Evolutionary conservation across 2,888 invertebrate genomes (phyloP), one percentile per base, ranked within the genome.

Genomic region (Chalcis sispes): DNA sequence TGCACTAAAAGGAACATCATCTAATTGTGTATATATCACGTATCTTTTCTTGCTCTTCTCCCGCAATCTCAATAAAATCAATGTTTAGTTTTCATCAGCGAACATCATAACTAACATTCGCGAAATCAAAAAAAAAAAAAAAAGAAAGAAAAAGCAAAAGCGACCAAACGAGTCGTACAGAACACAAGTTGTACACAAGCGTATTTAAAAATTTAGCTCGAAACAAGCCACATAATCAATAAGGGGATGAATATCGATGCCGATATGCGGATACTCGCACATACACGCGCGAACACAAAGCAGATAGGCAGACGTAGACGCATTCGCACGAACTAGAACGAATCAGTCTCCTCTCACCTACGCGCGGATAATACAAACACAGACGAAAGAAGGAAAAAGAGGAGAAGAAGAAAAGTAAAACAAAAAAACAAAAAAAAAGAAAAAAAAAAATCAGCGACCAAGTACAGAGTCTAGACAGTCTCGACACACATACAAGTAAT

Each of bases 131-230:
- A 67, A 58, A 64, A 65, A 36, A 42, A 15, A 8, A 23, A 40
- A 29, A 8, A n/a, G n/a, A n/a, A n/a, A 74, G 71, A 58, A 64
- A 65, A 36, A 42, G 13, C 42, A 23, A 40, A 29, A 8, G 58
- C 58, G 42, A 54, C 23, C 67, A 61, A 77, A 76, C 69, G 72
- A 73, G 72, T 76, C 74, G 40, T 74, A 77, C 77, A n/a, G n/a
- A n/a, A n/a, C n/a, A n/a, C n/a, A 79, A 77, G 79, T 77, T 79
- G 40, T 59, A 29, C 20, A 52, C 36, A 62, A 52, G 61, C 75
- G 69, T 62, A 73, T 75, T 75, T 73, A 67, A 77, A 67, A 67
- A 72, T 77, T 77, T 74, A 67, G 48, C 64, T 25, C 27, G 7
- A n/a, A n/a, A 15, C 52, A 42, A 59, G 32, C 52, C 54, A 20